phyloP scores from a whole-genome alignment of 2,888 invertebrate species.

The Dione juno region DNA sequence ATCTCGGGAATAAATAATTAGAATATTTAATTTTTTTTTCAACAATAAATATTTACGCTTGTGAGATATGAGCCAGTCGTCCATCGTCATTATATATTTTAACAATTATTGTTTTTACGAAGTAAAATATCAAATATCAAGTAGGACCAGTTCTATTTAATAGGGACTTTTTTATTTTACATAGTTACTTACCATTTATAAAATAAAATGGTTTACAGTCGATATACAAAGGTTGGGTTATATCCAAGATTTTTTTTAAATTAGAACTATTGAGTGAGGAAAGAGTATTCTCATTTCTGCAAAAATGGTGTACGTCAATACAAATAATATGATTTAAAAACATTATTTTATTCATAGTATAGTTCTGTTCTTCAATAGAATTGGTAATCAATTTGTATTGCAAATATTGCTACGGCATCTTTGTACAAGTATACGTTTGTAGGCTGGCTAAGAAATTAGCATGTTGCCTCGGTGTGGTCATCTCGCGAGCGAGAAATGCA shows the following conservation, averaged over 20 bases:
- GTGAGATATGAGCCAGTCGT: conserved; percentile 3
- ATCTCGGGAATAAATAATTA: conserved; percentile 37
- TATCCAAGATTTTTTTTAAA: no score
- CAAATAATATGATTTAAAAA: not conserved
- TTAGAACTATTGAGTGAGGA: no score
- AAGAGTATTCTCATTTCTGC: no score
- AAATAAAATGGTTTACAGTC: no score
- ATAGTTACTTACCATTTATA: no score
- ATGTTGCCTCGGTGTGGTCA: conserved; percentile 64
- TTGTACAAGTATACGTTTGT: conserved; percentile 37
- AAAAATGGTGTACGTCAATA: no score
- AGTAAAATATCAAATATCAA: no score
- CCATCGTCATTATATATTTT: no score
- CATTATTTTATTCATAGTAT: not conserved
- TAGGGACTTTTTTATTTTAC: no score
- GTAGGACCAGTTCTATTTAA: no score
- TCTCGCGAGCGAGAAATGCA: conserved; percentile 48
- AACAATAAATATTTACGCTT: conserved; percentile 38
- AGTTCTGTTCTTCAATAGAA: conserved; percentile 18
- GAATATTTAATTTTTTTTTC: conserved; percentile 21
- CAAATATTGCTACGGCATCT: conserved; percentile 34
- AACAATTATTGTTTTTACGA: no score
- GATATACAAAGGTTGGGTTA: no score
- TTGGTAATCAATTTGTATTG: conserved; percentile 39
- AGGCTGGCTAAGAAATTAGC: conserved; percentile 71